Evolutionary conservation across 2,113 vertebrate species (phyloP).

Genomic region (Monarcha castaneiventris): DNA sequence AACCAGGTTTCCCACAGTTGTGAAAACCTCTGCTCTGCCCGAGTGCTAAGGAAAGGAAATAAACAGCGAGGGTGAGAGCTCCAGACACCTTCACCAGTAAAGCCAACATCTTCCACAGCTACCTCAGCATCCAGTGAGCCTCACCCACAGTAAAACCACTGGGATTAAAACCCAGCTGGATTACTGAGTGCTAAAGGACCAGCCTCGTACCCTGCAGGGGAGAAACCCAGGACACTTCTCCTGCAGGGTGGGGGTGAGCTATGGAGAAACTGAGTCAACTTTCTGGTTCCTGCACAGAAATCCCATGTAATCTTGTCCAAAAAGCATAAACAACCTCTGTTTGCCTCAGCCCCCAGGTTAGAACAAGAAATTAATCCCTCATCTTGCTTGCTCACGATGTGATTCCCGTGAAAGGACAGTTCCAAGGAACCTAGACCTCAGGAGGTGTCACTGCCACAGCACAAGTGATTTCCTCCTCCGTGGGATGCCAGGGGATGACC

Average conservation of each 20-base stretch:
- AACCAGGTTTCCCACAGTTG: neutral
- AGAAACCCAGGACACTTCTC: neutral
- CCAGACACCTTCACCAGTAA: neutral
- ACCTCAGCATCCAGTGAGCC: neutral
- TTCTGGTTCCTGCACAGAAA: neutral
- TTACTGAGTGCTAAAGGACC: neutral
- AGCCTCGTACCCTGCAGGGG: neutral
- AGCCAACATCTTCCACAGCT: neutral
- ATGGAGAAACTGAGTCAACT: neutral
- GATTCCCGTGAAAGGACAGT: neutral
- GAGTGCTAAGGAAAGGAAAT: neutral
- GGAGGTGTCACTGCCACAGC: neutral
- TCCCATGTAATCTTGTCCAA: neutral
- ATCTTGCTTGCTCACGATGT: fast-evolving
- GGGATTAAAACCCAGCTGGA: neutral
- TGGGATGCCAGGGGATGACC: neutral
- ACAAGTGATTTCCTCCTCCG: neutral
- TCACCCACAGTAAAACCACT: neutral
- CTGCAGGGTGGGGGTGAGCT: neutral
- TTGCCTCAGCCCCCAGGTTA: fast-evolving
- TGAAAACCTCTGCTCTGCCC: neutral
- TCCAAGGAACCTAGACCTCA: neutral
- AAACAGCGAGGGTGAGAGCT: neutral
- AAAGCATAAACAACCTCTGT: neutral
- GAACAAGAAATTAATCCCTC: neutral